Evolutionary conservation across 2,797 vertebrate species (phyloP), one percentile per base, ranked within the genome.

Genomic region (Lophius americanus): DNA sequence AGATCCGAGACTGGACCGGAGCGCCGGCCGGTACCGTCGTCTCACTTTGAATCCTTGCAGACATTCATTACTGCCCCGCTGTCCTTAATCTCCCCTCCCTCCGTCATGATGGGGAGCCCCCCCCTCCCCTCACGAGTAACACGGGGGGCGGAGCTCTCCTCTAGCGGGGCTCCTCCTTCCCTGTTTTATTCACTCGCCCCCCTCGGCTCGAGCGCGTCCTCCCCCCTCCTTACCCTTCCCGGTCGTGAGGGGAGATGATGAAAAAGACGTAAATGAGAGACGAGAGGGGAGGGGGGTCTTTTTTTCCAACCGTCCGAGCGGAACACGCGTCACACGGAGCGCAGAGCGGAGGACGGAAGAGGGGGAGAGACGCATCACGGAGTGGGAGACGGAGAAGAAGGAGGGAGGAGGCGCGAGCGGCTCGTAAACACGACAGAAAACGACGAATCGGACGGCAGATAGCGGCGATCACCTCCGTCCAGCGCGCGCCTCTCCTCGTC

Each of bases 351-450:
- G 69, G 42, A 69, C 53, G 46, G 61, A 73, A 49, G 47, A 56
- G 57, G 56, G 51, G 43, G 39, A 42, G 75, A 75, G 76, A 73
- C 72, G 76, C 81, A 77, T 73, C 71, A 51, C 75, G 58, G 60
- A 47, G 51, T 36, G 61, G 58, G 43, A 48, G 56, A 64, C 0
- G 42, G 53, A 65, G 39, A 44, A 47, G 68, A 56, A 42, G 42
- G 64, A 78, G 77, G 73, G 79, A 73, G 80, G 46, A 49, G 58
- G 85, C 69, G 85, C 63, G 76, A 53, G 68, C 48, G 78, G 73
- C 3, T 86, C 76, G 75, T 82, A 87, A 90, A 89, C 84, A 89
- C 87, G 84, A 81, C 81, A 67, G 73, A 79, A 82, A 80, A 79
- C 82, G 66, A 66, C 65, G 78, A 70, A 68, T 51, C 59, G 81